Evolutionary conservation across 2,888 invertebrate genomes (phyloP).

Genomic region (Cremastinae sp.): DNA sequence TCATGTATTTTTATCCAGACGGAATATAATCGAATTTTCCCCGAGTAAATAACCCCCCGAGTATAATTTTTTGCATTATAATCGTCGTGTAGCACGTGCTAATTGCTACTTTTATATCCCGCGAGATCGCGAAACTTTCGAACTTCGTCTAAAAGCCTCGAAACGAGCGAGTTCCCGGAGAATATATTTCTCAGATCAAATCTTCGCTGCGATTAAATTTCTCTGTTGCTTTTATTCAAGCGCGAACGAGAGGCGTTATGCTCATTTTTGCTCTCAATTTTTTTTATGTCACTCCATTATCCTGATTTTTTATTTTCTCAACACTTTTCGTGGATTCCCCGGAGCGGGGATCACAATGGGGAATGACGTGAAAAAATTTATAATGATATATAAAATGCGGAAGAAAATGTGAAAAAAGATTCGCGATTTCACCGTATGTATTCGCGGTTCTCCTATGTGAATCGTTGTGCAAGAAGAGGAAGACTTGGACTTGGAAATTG

Average conservation of each 20-base stretch:
- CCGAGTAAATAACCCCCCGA: no score
- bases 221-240: slow-evolving; percentile 13
- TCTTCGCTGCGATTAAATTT: slow-evolving; percentile 47
- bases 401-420: slow-evolving; percentile 13
- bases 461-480: slow-evolving; percentile 47
- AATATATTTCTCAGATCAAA: slow-evolving; percentile 39
- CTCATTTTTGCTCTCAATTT: not conserved
- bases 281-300: not conserved
- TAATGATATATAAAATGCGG: not conserved
- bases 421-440: slow-evolving; percentile 49
- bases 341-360: not conserved
- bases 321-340: not conserved
- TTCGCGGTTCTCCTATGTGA: slow-evolving; percentile 10
- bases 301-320: not conserved
- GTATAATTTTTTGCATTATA: no score
- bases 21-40: no score
- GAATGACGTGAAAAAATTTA: not conserved
- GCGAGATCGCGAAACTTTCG: slow-evolving; percentile 26
- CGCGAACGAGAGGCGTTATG: not conserved
- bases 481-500: slow-evolving; percentile 42
- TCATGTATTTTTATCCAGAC: not conserved
- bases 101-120: not conserved
- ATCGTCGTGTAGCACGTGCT: not conserved
- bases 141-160: not conserved
- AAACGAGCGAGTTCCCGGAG: slow-evolving; percentile 14